These are phyloP conservation scores for Ovis canadensis DNA, from an alignment of 2,113 vertebrate genomes.

Conservation along the genomic window DNA sequence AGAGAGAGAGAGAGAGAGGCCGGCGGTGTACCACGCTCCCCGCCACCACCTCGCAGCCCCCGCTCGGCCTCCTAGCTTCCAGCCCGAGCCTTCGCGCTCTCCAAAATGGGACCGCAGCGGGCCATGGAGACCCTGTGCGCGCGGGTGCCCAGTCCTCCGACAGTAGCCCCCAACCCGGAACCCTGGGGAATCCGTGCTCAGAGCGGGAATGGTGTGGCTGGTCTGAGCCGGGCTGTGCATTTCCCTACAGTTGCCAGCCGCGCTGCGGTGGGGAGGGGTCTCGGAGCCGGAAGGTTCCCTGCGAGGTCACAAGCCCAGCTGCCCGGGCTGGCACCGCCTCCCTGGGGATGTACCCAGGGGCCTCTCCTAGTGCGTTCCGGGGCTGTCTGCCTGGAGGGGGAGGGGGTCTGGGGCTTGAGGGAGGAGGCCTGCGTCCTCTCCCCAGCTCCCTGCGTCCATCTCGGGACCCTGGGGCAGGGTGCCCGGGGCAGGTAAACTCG, in stretches of 20 bases:
- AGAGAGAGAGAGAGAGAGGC: background rate
- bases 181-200: background rate
- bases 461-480: rapidly evolving
- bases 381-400: background rate
- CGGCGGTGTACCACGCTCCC: conserved; percentile 45
- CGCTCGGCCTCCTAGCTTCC: background rate
- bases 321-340: background rate
- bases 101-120: conserved; percentile 6
- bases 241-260: background rate
- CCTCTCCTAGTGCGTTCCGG: rapidly evolving
- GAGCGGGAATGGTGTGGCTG: background rate
- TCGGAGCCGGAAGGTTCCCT: rapidly evolving
- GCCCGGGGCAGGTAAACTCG: background rate
- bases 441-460: background rate
- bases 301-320: background rate
- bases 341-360: background rate
- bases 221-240: rapidly evolving
- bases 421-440: rapidly evolving
- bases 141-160: background rate
- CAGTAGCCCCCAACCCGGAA: background rate
- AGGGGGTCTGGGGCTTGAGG: background rate
- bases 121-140: background rate
- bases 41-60: background rate
- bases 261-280: background rate
- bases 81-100: background rate